Evolutionary conservation across 2,113 vertebrate species (phyloP).

Genomic region (Tricholaema leucomelas): DNA sequence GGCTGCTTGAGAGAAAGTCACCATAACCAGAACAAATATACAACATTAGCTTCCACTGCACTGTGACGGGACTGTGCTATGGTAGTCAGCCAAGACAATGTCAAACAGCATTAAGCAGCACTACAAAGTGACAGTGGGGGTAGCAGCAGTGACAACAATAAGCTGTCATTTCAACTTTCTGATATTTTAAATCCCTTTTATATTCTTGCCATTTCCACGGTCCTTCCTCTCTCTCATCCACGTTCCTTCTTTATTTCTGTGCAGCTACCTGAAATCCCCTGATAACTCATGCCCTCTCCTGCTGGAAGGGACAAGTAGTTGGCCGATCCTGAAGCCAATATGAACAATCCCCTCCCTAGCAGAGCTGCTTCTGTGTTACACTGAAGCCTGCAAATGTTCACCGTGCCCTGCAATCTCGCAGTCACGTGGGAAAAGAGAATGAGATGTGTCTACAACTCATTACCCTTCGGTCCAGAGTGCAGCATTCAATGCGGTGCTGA

Average conservation of each 20-base stretch:
- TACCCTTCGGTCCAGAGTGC: neutral
- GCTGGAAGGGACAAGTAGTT: neutral
- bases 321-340: neutral
- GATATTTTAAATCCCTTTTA: slow-evolving; percentile 34
- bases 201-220: neutral
- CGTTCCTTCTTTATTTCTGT: neutral
- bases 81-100: slow-evolving; percentile 28
- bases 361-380: neutral
- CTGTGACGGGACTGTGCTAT: neutral
- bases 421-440: neutral
- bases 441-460: slow-evolving; percentile 44
- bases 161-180: slow-evolving; percentile 40
- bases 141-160: slow-evolving; percentile 37
- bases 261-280: neutral
- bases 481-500: neutral
- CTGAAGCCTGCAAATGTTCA: neutral
- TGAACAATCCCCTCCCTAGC: neutral
- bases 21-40: neutral
- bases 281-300: neutral
- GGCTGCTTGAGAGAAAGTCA: slow-evolving; percentile 15
- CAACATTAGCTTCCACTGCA: neutral
- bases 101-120: slow-evolving; percentile 7
- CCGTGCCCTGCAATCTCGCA: neutral
- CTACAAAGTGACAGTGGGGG: slow-evolving; percentile 31
- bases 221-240: neutral